Percentiles rank a stretch among this genome's conserved stretches.
These are phyloP conservation scores for Drosophila hawaiiensis DNA, from an alignment of 2,888 invertebrate species.

Conservation along the genomic window DNA sequence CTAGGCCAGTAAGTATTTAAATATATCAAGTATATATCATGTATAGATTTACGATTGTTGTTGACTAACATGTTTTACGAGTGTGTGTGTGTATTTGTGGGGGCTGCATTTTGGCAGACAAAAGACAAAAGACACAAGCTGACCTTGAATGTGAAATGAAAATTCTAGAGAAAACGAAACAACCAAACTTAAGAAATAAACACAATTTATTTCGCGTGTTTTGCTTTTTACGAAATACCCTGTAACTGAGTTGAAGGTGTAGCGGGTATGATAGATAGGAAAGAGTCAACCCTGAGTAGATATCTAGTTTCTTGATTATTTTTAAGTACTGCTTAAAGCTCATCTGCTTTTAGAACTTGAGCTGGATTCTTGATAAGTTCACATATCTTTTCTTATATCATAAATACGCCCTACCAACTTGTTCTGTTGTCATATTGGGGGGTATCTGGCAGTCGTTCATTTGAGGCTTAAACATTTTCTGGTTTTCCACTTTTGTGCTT, in stretches of 20 bases:
- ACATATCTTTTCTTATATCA: neutral
- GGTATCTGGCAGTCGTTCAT: neutral
- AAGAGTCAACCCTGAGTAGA: neutral
- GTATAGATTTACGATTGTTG: neutral
- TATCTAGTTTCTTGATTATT: neutral
- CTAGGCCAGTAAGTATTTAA: conserved; percentile 56
- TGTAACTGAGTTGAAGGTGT: neutral
- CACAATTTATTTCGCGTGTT: conserved; percentile 11
- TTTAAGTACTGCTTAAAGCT: neutral
- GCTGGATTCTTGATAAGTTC: neutral
- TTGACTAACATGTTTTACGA: conserved; percentile 31
- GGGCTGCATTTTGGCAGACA: conserved; percentile 45
- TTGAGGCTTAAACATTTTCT: neutral
- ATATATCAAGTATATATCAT: neutral
- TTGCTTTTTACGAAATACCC: conserved; percentile 13
- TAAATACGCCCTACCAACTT: rapidly evolving
- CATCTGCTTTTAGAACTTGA: neutral
- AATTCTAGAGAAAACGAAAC: conserved; percentile 49
- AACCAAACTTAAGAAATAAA: conserved; percentile 14
- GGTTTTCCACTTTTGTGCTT: conserved; percentile 21
- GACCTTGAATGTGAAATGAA: conserved; percentile 71
- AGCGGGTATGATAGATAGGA: neutral
- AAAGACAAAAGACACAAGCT: conserved; percentile 33
- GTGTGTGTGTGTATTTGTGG: conserved; percentile 3
- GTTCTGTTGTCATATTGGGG: rapidly evolving